Evolutionary conservation across 2,888 invertebrate genomes (phyloP).

Genomic region (Drosophila helvetica): DNA sequence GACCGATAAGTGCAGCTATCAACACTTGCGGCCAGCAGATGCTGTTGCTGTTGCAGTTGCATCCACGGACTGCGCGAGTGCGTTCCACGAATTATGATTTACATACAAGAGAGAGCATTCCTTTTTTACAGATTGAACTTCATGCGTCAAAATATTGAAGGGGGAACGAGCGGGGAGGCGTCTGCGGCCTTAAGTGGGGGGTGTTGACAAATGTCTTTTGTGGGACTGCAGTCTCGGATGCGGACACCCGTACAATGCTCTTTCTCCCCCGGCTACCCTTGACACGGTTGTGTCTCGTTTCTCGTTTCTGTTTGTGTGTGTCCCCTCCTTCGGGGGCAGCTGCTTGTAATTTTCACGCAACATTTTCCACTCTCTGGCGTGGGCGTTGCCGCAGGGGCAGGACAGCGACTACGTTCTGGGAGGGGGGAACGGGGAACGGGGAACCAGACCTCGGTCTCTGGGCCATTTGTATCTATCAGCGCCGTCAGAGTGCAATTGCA

Average conservation of each 20-base stretch:
- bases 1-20: constrained; percentile 78
- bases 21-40: constrained; percentile 66
- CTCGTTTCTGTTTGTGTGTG: not conserved
- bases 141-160: constrained; percentile 74
- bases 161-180: constrained; percentile 9
- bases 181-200: constrained; percentile 62
- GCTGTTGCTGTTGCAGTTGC: constrained; percentile 27
- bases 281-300: constrained; percentile 4
- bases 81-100: constrained; percentile 61
- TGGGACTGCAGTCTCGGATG: constrained; percentile 29
- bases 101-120: constrained; percentile 41
- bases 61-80: too few species aligned
- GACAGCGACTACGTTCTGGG: constrained; percentile 10
- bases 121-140: constrained; percentile 65
- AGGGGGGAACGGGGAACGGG: not conserved
- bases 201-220: constrained; percentile 80
- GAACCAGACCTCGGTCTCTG: constrained; percentile 21
- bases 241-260: constrained; percentile 4
- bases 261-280: constrained; percentile 23
- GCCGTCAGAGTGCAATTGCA: constrained; percentile 73
- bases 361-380: constrained; percentile 68
- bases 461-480: constrained; percentile 76
- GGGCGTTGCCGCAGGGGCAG: constrained; percentile 53
- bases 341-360: constrained; percentile 79
- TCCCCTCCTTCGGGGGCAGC: constrained; percentile 51